Conservation (phyloP, 1,140 invertebrate species). For the Aleiodes sp. region DNA sequence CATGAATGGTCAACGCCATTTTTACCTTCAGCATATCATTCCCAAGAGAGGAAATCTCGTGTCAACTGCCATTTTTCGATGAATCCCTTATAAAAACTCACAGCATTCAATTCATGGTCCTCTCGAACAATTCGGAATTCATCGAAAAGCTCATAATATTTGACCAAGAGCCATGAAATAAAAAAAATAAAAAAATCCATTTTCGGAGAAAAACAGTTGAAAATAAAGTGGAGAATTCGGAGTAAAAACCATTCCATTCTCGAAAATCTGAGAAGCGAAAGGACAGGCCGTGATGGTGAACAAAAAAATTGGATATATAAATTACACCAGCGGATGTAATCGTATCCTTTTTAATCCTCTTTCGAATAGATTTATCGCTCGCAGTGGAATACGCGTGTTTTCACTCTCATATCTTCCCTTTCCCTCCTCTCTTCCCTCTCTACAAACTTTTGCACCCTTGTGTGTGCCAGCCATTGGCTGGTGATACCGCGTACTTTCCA, state of each 20-base stretch:
- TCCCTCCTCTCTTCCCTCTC: background rate
- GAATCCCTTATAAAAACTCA: background rate
- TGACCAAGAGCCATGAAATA: too few relatives aligned
- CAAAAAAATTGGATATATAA: constrained; percentile 19
- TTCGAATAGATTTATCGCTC: constrained; percentile 23
- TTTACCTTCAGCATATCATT: background rate
- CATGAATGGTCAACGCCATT: background rate
- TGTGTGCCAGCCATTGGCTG: background rate
- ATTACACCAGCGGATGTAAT: constrained; percentile 24
- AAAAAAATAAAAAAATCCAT: too few relatives aligned
- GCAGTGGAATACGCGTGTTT: constrained; percentile 15
- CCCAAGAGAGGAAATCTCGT: background rate
- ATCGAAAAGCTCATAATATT: too few relatives aligned
- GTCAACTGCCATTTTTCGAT: constrained; percentile 1
- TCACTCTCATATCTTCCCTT: background rate
- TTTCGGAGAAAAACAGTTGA: too few relatives aligned
- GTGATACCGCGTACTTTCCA: constrained; percentile 1
- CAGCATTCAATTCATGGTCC: background rate
- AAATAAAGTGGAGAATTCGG: too few relatives aligned
- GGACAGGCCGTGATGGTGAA: too few relatives aligned
- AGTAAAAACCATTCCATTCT: too few relatives aligned
- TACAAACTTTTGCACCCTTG: background rate
- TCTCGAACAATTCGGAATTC: background rate
- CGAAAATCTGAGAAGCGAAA: too few relatives aligned
- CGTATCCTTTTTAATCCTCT: constrained; percentile 23